phyloP scores from a whole-genome alignment of 2,113 vertebrate species.

The Carollia perspicillata region DNA sequence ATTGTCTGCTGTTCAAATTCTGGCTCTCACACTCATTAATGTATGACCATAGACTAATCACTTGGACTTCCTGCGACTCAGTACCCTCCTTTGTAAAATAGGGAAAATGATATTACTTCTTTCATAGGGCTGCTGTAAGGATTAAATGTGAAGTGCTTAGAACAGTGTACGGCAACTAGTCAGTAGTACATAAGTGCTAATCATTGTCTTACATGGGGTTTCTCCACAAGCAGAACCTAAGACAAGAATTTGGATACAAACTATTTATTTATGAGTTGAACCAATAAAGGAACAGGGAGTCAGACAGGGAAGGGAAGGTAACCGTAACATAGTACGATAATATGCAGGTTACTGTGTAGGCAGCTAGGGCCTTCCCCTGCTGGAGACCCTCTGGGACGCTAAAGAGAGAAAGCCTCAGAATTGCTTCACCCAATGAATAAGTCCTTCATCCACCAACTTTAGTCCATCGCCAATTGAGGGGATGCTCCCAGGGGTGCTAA shows the following conservation, averaged over 20 bases:
- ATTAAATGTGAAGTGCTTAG: background rate
- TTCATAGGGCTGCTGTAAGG: background rate
- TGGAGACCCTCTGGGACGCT: background rate
- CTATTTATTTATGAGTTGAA: background rate
- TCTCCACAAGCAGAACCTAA: background rate
- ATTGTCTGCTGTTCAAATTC: background rate
- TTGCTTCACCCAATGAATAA: background rate
- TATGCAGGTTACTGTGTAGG: background rate
- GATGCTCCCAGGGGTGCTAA: background rate
- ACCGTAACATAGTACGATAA: background rate
- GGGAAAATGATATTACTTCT: background rate
- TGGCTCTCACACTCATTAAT: background rate
- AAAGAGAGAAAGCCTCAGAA: background rate
- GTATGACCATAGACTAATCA: background rate
- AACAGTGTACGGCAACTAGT: background rate
- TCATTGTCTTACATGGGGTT: background rate
- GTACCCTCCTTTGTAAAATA: background rate
- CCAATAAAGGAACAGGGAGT: background rate
- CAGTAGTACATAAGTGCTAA: background rate
- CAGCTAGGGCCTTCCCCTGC: background rate
- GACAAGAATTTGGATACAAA: background rate
- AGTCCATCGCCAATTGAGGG: background rate
- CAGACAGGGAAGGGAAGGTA: background rate
- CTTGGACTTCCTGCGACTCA: background rate
- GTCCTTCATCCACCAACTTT: background rate